These are phyloP conservation scores for Todiramphus chloris DNA, from an alignment of 2,113 vertebrate genomes.

Conservation along the genomic window DNA sequence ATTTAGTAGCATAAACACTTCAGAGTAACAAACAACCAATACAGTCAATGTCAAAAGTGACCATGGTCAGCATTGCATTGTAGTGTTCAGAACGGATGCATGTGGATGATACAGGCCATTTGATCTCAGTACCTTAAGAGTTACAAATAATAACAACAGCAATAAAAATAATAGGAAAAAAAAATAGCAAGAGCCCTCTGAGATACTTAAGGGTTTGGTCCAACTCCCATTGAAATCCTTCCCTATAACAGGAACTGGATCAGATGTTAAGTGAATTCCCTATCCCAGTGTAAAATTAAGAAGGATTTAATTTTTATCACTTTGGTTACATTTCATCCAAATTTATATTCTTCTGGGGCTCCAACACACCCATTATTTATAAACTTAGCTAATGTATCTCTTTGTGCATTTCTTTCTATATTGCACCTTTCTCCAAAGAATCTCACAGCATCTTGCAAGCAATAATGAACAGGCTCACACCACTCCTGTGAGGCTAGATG, in stretches of 20 bases:
- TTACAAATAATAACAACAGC: slow-evolving; percentile 47
- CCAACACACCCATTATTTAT: not conserved
- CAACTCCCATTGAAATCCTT: slow-evolving; percentile 14
- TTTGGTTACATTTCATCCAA: not conserved
- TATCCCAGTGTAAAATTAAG: not conserved
- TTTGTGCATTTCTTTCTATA: not conserved
- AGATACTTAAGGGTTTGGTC: slow-evolving; percentile 33
- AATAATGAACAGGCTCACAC: not conserved
- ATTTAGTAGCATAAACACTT: slow-evolving; percentile 68
- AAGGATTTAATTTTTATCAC: not conserved
- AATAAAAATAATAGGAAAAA: not conserved
- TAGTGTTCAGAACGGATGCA: slow-evolving; percentile 69
- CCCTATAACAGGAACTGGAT: not conserved
- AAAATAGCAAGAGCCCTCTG: slow-evolving; percentile 39
- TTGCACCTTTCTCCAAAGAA: slow-evolving; percentile 36
- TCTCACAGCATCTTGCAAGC: slow-evolving; percentile 23
- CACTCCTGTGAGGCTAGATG: not conserved
- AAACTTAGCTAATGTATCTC: not conserved
- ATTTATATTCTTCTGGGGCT: not conserved
- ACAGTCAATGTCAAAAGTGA: slow-evolving; percentile 63
- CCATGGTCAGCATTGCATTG: slow-evolving; percentile 63
- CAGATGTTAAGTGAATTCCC: not conserved
- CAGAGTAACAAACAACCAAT: slow-evolving; percentile 60
- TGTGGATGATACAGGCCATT: slow-evolving; percentile 48
- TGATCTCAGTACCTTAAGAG: slow-evolving; percentile 45